Percentiles rank a stretch among this genome's conserved stretches.
Conservation (phyloP, 2,113 vertebrate genomes). For the Hoplias malabaricus region DNA sequence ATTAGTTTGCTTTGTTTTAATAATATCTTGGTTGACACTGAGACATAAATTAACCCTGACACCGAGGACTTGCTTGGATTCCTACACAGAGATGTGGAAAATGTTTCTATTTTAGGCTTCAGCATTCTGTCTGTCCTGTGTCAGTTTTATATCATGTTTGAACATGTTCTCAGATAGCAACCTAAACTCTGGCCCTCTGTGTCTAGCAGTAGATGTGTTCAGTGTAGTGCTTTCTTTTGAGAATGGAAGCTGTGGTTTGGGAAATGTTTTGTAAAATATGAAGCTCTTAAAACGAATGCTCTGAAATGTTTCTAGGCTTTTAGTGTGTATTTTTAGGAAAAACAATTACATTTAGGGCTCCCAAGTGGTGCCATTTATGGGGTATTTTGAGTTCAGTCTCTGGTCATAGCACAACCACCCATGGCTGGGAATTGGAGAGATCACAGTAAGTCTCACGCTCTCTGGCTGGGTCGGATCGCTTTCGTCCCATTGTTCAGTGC, state of each 20-base stretch:
- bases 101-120: constrained; percentile 18
- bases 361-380: too few species aligned
- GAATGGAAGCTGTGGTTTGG: too few species aligned
- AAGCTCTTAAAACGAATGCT: not conserved
- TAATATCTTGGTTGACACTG: not conserved
- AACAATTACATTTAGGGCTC: too few species aligned
- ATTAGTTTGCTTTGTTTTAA: not conserved
- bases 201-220: not conserved
- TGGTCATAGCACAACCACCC: too few species aligned
- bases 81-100: not conserved
- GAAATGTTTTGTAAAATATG: not conserved
- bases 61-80: not conserved
- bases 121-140: not conserved
- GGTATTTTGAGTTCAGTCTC: too few species aligned
- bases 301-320: not conserved
- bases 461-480: too few species aligned
- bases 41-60: not conserved
- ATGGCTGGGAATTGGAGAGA: too few species aligned
- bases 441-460: too few species aligned
- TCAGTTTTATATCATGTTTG: constrained; percentile 22
- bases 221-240: too few species aligned
- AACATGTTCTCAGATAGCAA: not conserved
- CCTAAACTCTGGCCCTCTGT: constrained; percentile 8
- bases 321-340: not conserved
- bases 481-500: too few species aligned